These are phyloP conservation scores for Hyalella azteca DNA, from an alignment of 2,888 invertebrate species.

Conservation along the genomic window DNA sequence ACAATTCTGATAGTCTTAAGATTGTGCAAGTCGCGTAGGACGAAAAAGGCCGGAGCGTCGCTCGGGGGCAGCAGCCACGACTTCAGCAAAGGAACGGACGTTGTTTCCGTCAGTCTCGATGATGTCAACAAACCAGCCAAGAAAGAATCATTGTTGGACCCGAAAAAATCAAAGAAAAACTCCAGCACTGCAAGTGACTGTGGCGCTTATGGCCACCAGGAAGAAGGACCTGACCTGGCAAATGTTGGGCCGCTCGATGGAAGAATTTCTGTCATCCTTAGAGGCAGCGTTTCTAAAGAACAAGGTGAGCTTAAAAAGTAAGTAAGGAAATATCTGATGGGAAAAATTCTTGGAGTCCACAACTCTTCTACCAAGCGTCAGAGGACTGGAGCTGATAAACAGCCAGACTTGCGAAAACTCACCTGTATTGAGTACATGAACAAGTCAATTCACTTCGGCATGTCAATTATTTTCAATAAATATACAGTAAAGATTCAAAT, in stretches of 20 bases:
- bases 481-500: no score
- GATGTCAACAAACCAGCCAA: constrained; percentile 13
- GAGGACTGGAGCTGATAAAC: no score
- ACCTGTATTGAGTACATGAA: no score
- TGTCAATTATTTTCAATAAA: no score
- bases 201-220: background rate
- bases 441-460: no score
- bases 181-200: no score
- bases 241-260: background rate
- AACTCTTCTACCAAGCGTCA: no score
- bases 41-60: background rate
- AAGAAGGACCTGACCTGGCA: background rate
- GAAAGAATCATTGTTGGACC: background rate
- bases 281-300: background rate
- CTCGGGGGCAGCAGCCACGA: constrained; percentile 10
- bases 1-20: no score
- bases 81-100: constrained; percentile 11
- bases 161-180: background rate
- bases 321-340: no score
- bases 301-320: no score
- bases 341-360: no score
- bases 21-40: background rate
- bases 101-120: constrained; percentile 6
- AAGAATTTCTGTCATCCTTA: background rate
- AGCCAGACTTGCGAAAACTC: no score